Percentiles rank a stretch among this genome's conserved stretches.
phyloP scores from a whole-genome alignment of 2,888 invertebrate genomes.

The Kryphioiulus occultus region DNA sequence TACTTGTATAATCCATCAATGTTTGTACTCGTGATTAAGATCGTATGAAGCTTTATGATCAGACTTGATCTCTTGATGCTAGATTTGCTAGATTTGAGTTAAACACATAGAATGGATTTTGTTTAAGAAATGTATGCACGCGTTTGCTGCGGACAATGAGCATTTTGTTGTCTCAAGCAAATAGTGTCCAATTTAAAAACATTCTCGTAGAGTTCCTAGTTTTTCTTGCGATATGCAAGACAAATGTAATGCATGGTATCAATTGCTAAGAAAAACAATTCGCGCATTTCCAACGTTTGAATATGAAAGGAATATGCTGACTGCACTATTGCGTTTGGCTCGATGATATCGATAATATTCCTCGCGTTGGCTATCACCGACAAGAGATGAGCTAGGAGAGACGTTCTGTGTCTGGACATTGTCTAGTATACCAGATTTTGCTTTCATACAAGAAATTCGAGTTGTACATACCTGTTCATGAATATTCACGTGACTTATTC shows the following conservation, averaged over 20 bases:
- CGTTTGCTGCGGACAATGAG: no score
- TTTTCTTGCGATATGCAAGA: background rate
- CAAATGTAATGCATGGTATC: background rate
- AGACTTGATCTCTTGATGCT: no score
- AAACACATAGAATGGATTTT: no score
- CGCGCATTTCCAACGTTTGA: background rate
- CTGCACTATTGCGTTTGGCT: background rate
- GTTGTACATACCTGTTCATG: conserved; percentile 37
- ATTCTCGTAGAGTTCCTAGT: background rate
- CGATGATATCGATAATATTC: background rate
- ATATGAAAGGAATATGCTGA: background rate
- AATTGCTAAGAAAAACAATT: background rate
- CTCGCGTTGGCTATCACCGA: background rate
- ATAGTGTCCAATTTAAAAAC: background rate
- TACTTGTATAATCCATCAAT: no score
- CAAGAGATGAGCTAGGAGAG: background rate
- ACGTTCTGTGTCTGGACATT: conserved; percentile 9
- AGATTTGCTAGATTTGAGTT: no score
- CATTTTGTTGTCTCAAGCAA: no score
- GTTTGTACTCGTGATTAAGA: no score
- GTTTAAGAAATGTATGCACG: no score
- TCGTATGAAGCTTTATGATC: no score
- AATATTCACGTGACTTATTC: conserved; percentile 46
- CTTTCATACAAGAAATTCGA: conserved; percentile 6
- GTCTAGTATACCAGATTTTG: conserved; percentile 13